Percentiles rank a stretch among this genome's conserved stretches.
Evolutionary conservation across 2,797 vertebrate species (phyloP).

Genomic region (Petrocephalus sullivani): DNA sequence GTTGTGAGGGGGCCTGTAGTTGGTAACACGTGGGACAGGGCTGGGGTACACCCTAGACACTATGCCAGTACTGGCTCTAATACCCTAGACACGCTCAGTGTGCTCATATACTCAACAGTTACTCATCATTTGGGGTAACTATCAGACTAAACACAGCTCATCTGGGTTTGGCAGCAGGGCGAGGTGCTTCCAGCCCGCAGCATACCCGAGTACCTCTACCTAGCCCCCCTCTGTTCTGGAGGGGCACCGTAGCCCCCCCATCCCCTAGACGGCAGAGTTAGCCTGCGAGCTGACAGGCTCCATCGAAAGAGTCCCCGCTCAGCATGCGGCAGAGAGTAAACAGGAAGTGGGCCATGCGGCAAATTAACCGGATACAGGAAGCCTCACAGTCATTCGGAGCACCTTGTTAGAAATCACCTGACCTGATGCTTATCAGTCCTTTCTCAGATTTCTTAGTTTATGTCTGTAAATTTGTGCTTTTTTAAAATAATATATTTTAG

Average conservation of each 20-base stretch:
- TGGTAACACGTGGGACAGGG: too few relatives aligned
- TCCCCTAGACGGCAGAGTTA: neutral
- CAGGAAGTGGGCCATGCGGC: conserved; percentile 60
- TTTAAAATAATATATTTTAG: neutral
- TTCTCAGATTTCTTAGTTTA: neutral
- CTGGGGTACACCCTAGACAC: too few relatives aligned
- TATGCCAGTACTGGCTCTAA: too few relatives aligned
- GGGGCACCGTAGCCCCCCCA: too few relatives aligned
- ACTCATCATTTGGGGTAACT: too few relatives aligned
- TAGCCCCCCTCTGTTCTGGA: neutral
- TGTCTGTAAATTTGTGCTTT: neutral
- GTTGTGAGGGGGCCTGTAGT: too few relatives aligned
- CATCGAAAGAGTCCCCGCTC: conserved; percentile 33
- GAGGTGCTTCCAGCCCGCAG: too few relatives aligned
- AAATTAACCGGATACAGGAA: conserved; percentile 44
- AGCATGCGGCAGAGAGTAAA: conserved; percentile 61
- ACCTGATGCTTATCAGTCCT: neutral
- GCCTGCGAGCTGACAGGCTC: neutral
- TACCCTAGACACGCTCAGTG: too few relatives aligned
- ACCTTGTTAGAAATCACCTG: neutral
- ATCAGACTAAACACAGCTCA: too few relatives aligned
- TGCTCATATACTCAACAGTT: too few relatives aligned
- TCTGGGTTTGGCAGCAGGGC: too few relatives aligned
- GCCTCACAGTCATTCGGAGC: conserved; percentile 23
- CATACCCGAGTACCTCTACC: neutral